Evolutionary conservation across 2,888 invertebrate species (phyloP), one percentile per base, ranked within the genome.

Genomic region (Lathronympha strigana): DNA sequence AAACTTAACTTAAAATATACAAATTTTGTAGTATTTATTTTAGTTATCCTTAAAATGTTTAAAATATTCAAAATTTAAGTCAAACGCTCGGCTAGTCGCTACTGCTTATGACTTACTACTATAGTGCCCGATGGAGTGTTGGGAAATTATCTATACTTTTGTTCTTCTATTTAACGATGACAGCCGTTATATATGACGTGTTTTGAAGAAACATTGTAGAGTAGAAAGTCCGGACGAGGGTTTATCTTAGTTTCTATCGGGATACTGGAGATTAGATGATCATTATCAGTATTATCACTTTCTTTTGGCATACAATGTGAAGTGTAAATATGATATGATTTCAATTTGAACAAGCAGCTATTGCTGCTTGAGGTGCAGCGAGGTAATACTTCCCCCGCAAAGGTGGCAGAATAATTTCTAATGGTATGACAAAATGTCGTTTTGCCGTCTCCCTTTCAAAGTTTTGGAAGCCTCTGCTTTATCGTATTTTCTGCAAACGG

Each of bases 121-220:
- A 50, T 49, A 63, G 57, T 67, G 43, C 67, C 68, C 73, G 45
- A 53, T 45, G 38, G 15, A 76, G 75, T 75, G 75, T 72, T 72
- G 71, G 70, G 74, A 74, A 78, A 80, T 72, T 72, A 75, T 72
- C 73, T 73, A 73, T 72, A 72, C 67, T 68, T 66, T 67, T 67
- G 67, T 60, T 67, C 73, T 74, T 77, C 71, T 69, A 72, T 74
- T 78, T 69, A 63, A 71, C 67, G 75, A 70, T 72, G 73, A 77
- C 79, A 78, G 73, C 72, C 72, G 36, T 72, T 75, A 75, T 75
- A 70, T 71, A 73, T 67, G 69, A 67, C 69, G 73, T 74, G 73
- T 75, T 71, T 70, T 69, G 71, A 69, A 54, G 53, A 61, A 49
- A 61, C 60, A 38, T 54, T 58, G 45, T 58, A 38, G 36, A 50